Conservation (phyloP, 1,140 invertebrate species). For the Drosophila micromelanica region DNA sequence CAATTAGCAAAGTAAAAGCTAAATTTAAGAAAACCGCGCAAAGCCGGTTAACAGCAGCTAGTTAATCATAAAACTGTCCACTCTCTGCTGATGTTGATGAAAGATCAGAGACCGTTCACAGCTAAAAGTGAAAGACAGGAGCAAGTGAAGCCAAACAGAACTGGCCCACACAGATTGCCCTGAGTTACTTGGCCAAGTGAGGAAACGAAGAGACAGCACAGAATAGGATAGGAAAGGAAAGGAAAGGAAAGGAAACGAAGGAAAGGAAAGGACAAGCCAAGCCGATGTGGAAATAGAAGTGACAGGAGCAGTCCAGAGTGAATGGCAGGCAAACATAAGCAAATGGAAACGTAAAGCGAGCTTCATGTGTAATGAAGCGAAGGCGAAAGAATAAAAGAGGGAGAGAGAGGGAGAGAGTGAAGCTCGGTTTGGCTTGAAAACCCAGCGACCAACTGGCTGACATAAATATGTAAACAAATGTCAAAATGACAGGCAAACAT, state of each 20-base stretch:
- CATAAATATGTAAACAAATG: constrained; percentile 84
- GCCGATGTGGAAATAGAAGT: constrained; percentile 15
- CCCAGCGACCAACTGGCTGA: constrained; percentile 73
- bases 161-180: neutral
- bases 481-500: constrained; percentile 70
- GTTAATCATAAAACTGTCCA: constrained; percentile 66
- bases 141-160: constrained; percentile 22
- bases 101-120: constrained; percentile 77
- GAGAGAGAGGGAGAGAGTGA: constrained; percentile 20
- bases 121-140: constrained; percentile 53
- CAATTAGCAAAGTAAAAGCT: no score
- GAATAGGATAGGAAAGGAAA: constrained; percentile 5
- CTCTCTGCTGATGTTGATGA: constrained; percentile 65
- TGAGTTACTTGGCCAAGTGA: constrained; percentile 20
- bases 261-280: constrained; percentile 1
- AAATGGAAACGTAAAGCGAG: constrained; percentile 1
- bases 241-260: constrained; percentile 18
- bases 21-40: no score
- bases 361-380: neutral
- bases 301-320: constrained; percentile 64
- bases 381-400: neutral
- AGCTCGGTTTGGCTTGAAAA: constrained; percentile 41
- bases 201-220: constrained; percentile 20
- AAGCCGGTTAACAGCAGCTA: neutral
- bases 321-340: constrained; percentile 69